Evolutionary conservation across 2,113 vertebrate genomes (phyloP).

Genomic region (Limanda limanda): DNA sequence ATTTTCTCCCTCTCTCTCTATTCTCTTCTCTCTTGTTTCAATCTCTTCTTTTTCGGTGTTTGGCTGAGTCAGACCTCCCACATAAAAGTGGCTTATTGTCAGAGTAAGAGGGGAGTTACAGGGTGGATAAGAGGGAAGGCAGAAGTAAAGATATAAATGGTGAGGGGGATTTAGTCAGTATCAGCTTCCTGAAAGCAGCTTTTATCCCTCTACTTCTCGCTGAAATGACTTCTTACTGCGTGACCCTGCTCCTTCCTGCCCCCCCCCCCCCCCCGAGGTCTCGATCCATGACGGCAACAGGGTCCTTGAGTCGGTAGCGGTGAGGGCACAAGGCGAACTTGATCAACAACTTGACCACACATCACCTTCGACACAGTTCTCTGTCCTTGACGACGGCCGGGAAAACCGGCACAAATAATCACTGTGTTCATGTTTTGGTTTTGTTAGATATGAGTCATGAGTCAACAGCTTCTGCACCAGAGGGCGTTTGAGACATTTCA

Average conservation of each 20-base stretch:
- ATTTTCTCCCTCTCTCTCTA: background rate
- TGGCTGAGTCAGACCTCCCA: constrained; percentile 69
- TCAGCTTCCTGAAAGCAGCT: constrained; percentile 60
- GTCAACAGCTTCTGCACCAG: constrained; percentile 30
- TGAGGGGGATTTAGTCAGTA: constrained; percentile 62
- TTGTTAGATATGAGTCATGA: constrained; percentile 22
- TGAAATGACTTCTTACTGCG: constrained; percentile 52
- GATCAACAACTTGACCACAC: constrained; percentile 9
- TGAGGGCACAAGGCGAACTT: background rate
- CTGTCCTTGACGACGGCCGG: background rate
- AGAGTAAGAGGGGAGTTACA: constrained; percentile 58
- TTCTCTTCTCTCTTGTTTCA: constrained; percentile 41
- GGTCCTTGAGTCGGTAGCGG: background rate
- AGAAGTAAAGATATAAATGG: constrained; percentile 65
- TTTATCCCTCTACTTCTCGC: constrained; percentile 28
- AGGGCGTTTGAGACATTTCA: too few relatives aligned
- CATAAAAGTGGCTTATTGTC: constrained; percentile 74
- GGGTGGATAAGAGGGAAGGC: constrained; percentile 54
- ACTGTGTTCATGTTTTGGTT: constrained; percentile 1
- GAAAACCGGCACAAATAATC: constrained; percentile 27
- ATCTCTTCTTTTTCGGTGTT: constrained; percentile 41
- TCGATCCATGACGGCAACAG: constrained; percentile 22
- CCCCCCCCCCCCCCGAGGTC: constrained; percentile 1
- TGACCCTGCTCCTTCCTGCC: constrained; percentile 27
- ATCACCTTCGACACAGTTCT: background rate